Base-by-base conservation (phyloP, 2,888 invertebrate genomes). In the Coecobrya sp. region DNA sequence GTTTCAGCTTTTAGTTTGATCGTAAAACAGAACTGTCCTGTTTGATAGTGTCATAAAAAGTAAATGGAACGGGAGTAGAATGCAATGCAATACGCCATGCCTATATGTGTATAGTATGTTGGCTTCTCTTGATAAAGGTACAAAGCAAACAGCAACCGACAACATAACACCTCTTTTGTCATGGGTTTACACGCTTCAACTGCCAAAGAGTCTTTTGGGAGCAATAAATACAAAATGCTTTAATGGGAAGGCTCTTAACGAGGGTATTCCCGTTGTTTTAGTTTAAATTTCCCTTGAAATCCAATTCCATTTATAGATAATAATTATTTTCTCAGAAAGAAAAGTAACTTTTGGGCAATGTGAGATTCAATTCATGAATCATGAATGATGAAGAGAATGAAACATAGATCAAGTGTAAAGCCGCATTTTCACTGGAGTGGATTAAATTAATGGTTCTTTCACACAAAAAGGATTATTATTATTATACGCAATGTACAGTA, bases 181-280 rank as follows among this genome's bases (percentile, higher is more conserved):
- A 87, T 87, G 86, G 86, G 73, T 59, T 86, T 86, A 86, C 86
- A 70, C 86, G 86, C 86, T 86, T 73, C 73, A 81, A 87, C 52
- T 84, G 82, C 45, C 42, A 45, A 89, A 70, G 49, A 76, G 70
- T 82, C 70, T 70, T 73, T 70, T 89, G 82, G 82, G 82, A 89
- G 82, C 82, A 55, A 89, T 89, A 89, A 89, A 70, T 49, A 70
- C 27, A 30, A 25, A 22, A 25, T 25, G n/a, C 36, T 62, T n/a
- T 22, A 42, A 30, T 59, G 16, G 16, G 19, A 70, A 70, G 19
- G 42, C 36, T n/a, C 70, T n/a, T 16, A 70, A n/a, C 13, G 16
- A 36, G 30, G n/a, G 36, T 70, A 8, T 0, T 42, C 8, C 70
- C 16, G 70, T 70, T 70, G 70, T 70, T 36, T 70, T 70, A 70